Evolutionary conservation across 2,888 invertebrate genomes (phyloP), one percentile per base, ranked within the genome.

Genomic region (Microchrysa polita): DNA sequence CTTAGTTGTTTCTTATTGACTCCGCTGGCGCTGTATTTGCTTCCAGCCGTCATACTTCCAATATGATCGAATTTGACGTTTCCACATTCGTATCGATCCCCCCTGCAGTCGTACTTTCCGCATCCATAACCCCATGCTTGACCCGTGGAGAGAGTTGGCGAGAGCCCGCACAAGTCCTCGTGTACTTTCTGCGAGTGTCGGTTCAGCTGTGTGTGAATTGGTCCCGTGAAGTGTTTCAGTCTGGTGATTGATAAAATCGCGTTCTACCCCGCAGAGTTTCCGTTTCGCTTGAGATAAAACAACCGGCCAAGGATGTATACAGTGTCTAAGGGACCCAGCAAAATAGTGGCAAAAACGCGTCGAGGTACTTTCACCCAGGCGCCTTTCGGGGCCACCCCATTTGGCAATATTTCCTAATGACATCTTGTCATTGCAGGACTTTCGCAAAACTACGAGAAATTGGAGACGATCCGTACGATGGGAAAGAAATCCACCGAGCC

Each of bases 261-360:
- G 5, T 7, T n/a, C 16, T 10, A 48, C 2, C 48, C 12, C 60
- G 60, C 9, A 60, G 14, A 27, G 12, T n/a, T 27, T 23, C 23
- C 60, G 27, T 23, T 12, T 10, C 12, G 60, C 12, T 27, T 27
- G 14, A 1, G 14, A 16, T 5, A 12, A 7, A 60, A 2, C 27
- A 60, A 60, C 9, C 27, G 23, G 23, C 34, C 12, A 22, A 73
- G 52, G 83, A 94, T 94, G 94, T 94, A 94, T 88, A 93, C 94
- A 82, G 91, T 94, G 81, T 91, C 92, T 77, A 94, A 93, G 86
- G 93, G 93, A 77, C 93, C 94, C 77, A 94, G 93, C 86, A 94
- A 94, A 87, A 92, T 94, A 83, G 93, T 93, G 80, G 92, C 94
- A 77, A 94, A 94, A 88, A 92, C 94, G 78, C 88, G 93, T 81